Conservation (phyloP, 2,888 invertebrate species). For the Eledone cirrhosa region DNA sequence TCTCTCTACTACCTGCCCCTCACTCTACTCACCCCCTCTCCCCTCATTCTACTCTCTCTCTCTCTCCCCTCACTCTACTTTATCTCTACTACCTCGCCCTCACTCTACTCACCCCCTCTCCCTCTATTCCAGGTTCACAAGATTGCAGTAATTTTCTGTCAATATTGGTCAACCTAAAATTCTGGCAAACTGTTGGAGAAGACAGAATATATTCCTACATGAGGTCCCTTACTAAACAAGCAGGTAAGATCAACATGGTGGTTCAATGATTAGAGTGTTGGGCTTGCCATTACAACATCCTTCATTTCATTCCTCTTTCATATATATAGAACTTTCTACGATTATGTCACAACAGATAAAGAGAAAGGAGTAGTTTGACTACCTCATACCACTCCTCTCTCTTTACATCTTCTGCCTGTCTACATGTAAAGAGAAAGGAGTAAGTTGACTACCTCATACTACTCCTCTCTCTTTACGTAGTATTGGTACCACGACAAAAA, state of each 20-base stretch:
- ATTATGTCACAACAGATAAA: background rate
- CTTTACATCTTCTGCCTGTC: background rate
- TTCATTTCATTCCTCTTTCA: background rate
- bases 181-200: constrained; percentile 56
- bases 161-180: constrained; percentile 57
- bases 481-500: no score
- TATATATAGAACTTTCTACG: background rate
- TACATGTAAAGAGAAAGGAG: no score
- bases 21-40: no score
- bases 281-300: background rate
- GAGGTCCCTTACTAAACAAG: constrained; percentile 44
- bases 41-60: no score
- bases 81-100: no score
- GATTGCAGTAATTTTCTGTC: constrained; percentile 63
- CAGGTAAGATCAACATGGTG: constrained; percentile 43
- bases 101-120: background rate
- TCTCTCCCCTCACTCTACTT: no score
- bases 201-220: constrained; percentile 50
- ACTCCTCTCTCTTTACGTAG: no score
- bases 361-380: background rate
- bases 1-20: no score
- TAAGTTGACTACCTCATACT: no score
- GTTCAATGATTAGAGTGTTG: background rate
- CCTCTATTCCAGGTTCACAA: constrained; percentile 52
- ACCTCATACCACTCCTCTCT: no score